Base-by-base conservation (phyloP, 2,888 invertebrate genomes). In the Drosophila nigricruria region DNA sequence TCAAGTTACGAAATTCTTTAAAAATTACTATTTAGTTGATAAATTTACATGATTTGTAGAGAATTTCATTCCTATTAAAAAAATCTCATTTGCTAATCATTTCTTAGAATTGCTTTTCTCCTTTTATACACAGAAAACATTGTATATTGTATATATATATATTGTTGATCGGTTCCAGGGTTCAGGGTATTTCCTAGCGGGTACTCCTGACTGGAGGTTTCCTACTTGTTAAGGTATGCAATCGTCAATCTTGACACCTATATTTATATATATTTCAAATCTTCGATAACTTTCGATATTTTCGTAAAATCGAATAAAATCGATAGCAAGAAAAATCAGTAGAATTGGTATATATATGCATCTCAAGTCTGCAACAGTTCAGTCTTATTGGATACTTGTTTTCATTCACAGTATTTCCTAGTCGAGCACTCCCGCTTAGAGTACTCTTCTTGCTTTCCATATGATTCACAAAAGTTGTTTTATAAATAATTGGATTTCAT, bases 391-490 rank as follows among this genome's bases (percentile, higher is more conserved):
- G 14, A 23, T 43, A 23, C 5, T 1, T 4, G 1, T 25, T 25
- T 25, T 25, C 23, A 43, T 16, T 27, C n/a, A n/a, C 9, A n/a
- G 27, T 27, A 27, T 10, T n/a, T 9, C 9, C 5, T 10, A 27
- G 47, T 27, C 45, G n/a, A 0, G 5, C 25, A 47, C 2, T 12
- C 10, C n/a, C n/a, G 5, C 9, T 5, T 47, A 2, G 16, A n/a
- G n/a, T 42, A 49, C 43, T 43, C 25, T 40, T 12, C 60, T 42
- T 27, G 23, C 27, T 30, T 47, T 40, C 23, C 12, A 65, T 43
- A 60, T 84, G 85, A 84, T 53, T 68, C 77, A 79, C 40, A 6
- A 63, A 53, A 52, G 50, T 45, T 40, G 43, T 63, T 58, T 47
- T 66, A 50, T 40, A 49, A 70, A 61, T 64, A 81, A 76, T 66